These are phyloP conservation scores for Agrotis ipsilon DNA, from an alignment of 2,888 invertebrate genomes.

Conservation along the genomic window DNA sequence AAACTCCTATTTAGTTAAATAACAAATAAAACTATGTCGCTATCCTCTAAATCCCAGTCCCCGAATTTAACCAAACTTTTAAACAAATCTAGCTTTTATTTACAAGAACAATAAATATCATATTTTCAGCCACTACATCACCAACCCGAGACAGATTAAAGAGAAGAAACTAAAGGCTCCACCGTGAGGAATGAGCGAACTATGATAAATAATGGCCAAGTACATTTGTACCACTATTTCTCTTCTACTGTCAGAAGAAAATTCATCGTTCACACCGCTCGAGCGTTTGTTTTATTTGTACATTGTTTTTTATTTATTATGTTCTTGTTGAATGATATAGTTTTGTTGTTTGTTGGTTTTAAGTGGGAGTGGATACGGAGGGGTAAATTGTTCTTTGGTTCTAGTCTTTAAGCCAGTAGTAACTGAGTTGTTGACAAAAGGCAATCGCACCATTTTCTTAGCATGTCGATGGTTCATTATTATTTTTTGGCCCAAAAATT, in stretches of 20 bases:
- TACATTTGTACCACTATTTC: conserved; percentile 67
- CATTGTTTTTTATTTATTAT: conserved; percentile 63
- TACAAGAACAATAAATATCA: conserved; percentile 28
- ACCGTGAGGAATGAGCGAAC: conserved; percentile 57
- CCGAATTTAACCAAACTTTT: neutral
- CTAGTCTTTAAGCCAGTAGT: too few species aligned
- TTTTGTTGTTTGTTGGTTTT: conserved; percentile 49
- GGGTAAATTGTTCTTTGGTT: too few species aligned
- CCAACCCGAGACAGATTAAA: conserved; percentile 50
- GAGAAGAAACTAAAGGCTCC: conserved; percentile 47
- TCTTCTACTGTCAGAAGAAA: conserved; percentile 65
- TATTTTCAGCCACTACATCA: conserved; percentile 47
- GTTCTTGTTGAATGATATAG: conserved; percentile 45
- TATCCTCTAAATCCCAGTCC: neutral
- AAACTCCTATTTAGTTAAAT: too few species aligned
- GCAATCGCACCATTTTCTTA: too few species aligned
- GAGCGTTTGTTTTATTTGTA: conserved; percentile 63
- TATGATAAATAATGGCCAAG: conserved; percentile 66
- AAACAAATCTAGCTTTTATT: conserved; percentile 1
- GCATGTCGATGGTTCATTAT: too few species aligned
- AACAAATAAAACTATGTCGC: too few species aligned
- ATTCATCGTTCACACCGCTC: conserved; percentile 62
- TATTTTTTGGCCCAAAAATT: too few species aligned
- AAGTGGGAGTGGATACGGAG: conserved; percentile 9
- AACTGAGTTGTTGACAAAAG: too few species aligned